These are phyloP conservation scores for Proales similis DNA, from an alignment of 1,140 invertebrate genomes.

Conservation along the genomic window DNA sequence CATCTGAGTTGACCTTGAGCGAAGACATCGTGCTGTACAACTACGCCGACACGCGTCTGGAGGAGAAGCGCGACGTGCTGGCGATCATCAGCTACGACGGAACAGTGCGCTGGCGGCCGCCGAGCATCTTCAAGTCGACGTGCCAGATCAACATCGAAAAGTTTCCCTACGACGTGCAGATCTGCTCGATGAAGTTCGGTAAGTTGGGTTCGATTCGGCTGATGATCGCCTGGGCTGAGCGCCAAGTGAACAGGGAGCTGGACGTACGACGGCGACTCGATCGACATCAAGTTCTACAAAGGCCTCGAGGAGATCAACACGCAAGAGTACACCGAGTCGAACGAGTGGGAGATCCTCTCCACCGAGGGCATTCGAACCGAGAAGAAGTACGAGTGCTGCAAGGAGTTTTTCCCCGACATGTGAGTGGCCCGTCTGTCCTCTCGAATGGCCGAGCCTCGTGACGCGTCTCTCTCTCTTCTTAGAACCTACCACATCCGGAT, in stretches of 20 bases:
- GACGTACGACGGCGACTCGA: slow-evolving; percentile 51
- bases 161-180: slow-evolving; percentile 53
- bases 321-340: slow-evolving; percentile 49
- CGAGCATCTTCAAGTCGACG: slow-evolving; percentile 95
- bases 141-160: slow-evolving; percentile 69
- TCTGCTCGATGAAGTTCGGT: slow-evolving; percentile 51
- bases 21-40: slow-evolving; percentile 11
- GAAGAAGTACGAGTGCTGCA: slow-evolving; percentile 50
- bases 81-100: slow-evolving; percentile 66
- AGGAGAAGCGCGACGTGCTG: slow-evolving; percentile 50
- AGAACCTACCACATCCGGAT: slow-evolving; percentile 47
- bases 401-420: slow-evolving; percentile 51
- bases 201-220: not conserved
- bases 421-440: not conserved
- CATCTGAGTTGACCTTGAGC: not conserved
- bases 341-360: slow-evolving; percentile 51
- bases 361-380: slow-evolving; percentile 38
- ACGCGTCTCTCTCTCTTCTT: no score
- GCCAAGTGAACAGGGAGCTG: slow-evolving; percentile 42
- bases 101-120: slow-evolving; percentile 90
- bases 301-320: slow-evolving; percentile 45
- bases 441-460: no score
- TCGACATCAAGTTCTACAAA: slow-evolving; percentile 47
- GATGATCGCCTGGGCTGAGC: not conserved
- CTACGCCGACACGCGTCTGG: slow-evolving; percentile 47